phyloP scores from a whole-genome alignment of 2,113 vertebrate species.

The Periophthalmus modestus region DNA sequence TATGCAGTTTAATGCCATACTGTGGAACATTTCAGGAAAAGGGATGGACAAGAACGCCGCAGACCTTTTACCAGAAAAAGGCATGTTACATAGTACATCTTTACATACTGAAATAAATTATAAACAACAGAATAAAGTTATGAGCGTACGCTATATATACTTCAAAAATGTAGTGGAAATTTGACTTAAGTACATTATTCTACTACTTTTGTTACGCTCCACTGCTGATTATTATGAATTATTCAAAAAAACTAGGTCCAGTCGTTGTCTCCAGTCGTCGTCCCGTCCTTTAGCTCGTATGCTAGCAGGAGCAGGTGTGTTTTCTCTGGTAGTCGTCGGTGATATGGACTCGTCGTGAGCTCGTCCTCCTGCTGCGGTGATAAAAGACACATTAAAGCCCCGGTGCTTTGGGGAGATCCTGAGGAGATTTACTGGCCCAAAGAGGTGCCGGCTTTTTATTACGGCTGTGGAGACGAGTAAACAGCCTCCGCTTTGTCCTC shows the following conservation, averaged over 20 bases:
- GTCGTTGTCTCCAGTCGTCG: not conserved
- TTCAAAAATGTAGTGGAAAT: too few relatives aligned
- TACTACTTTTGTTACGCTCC: too few relatives aligned
- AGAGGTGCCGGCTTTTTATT: not conserved
- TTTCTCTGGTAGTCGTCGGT: not conserved
- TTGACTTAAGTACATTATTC: too few relatives aligned
- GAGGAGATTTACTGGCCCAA: not conserved
- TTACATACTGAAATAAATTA: too few relatives aligned
- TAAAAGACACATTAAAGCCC: slow-evolving; percentile 13
- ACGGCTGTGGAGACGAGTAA: slow-evolving; percentile 3
- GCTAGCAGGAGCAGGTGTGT: not conserved
- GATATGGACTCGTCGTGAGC: not conserved
- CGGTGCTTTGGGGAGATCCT: not conserved
- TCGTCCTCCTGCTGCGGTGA: not conserved
- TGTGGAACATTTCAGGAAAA: too few relatives aligned
- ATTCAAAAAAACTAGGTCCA: not conserved
- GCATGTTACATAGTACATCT: too few relatives aligned
- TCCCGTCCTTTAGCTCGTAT: not conserved
- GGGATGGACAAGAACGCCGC: too few relatives aligned
- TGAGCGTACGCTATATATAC: too few relatives aligned
- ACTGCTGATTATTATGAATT: too few relatives aligned
- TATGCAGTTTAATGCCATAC: too few relatives aligned
- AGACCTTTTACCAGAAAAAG: too few relatives aligned
- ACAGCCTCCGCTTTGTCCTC: not conserved
- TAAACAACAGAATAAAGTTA: too few relatives aligned